Evolutionary conservation across 1,140 invertebrate species (phyloP).

Genomic region (Gonatopus flavifemur): DNA sequence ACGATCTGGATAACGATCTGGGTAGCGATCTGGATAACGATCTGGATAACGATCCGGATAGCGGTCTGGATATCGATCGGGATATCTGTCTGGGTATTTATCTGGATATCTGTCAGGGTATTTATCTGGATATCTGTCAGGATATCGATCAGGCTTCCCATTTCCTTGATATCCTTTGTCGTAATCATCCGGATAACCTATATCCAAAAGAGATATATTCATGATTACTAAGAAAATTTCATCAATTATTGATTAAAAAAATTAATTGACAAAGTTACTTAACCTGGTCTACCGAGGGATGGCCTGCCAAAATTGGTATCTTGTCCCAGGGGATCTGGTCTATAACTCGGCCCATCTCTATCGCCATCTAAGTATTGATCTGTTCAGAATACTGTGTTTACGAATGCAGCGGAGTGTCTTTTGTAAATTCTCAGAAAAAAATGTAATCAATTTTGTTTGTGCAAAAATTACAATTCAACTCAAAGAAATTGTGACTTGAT

Average conservation of each 20-base stretch:
- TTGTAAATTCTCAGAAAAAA: not conserved
- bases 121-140: constrained; percentile 31
- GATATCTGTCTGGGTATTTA: constrained; percentile 52
- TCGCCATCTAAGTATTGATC: constrained; percentile 54
- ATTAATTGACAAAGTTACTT: constrained; percentile 2
- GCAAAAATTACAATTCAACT: too few species aligned
- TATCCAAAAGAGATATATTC: not conserved
- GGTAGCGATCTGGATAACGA: constrained; percentile 8
- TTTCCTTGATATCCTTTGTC: constrained; percentile 29
- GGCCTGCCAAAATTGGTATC: constrained; percentile 60
- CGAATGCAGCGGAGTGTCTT: not conserved
- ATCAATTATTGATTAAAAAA: not conserved
- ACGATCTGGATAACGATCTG: constrained; percentile 29
- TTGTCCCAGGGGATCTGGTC: constrained; percentile 61
- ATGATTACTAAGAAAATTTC: not conserved
- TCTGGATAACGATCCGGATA: constrained; percentile 45
- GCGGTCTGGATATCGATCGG: constrained; percentile 45
- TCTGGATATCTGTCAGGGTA: constrained; percentile 56
- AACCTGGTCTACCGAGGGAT: constrained; percentile 54
- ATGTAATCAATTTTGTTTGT: not conserved
- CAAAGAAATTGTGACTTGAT: too few species aligned
- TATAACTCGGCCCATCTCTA: constrained; percentile 41
- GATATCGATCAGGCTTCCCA: constrained; percentile 38
- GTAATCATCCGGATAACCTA: constrained; percentile 54
- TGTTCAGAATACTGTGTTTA: constrained; percentile 16